Evolutionary conservation across 2,797 vertebrate species (phyloP), one percentile per base, ranked within the genome.

Genomic region (Phrynocephalus forsythii): DNA sequence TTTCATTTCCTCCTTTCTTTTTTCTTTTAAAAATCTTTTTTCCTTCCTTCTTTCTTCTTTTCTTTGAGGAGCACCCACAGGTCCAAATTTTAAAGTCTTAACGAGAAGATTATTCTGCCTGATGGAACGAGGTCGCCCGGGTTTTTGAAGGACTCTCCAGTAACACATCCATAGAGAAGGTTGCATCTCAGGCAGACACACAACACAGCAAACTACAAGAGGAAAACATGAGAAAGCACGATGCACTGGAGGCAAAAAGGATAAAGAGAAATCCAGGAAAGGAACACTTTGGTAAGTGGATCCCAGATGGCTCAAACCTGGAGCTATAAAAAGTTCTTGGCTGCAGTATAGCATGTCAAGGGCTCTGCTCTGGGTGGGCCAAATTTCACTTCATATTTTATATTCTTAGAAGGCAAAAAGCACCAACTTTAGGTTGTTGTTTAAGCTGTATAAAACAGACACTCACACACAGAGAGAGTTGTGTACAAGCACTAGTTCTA

Each of bases 251-350:
- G 38, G 38, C 33, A 9, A 20, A 73, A 86, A 48, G 24, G 56
- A 69, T 69, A 75, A 69, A 83, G 66, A 76, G 24, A 63, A 82
- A 30, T 26, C 71, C 8, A 72, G 28, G 63, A 60, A 83, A 79
- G 86, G 81, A 85, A 85, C 52, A 75, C 30, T 84, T 88, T 38
- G n/a, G 83, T 56, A 76, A 85, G 44, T 8, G 11, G 79, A 85
- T 69, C 83, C 80, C 56, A 52, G 30, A 75, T 85, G 78, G 60
- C 60, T 77, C 60, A 50, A 82, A 26, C 38, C 48, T 60, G 30
- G 48, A 33, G 30, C 86, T 85, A 85, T 50, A 68, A 85, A 85
- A 38, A 80, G 68, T 73, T 81, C 56, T 63, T 75, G 33, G 72
- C 33, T 38, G 30, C 50, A 52, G 76, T 26, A 50, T 50, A 87